These are phyloP conservation scores for Saccostrea echinata DNA, from an alignment of 1,140 invertebrate genomes.

Conservation along the genomic window DNA sequence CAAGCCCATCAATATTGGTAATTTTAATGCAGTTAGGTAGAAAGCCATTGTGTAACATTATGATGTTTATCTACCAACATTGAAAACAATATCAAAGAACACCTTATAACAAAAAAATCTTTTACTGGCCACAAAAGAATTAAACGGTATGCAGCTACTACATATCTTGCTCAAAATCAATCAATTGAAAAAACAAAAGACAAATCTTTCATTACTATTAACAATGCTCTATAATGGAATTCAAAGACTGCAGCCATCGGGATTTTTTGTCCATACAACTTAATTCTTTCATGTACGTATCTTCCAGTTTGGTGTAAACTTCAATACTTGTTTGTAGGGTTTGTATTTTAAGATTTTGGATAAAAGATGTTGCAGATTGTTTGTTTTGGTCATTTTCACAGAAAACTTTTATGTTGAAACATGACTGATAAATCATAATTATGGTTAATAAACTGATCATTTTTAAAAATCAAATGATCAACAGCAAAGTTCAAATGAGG, in stretches of 20 bases:
- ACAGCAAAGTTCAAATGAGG: no score
- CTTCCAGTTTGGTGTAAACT: no score
- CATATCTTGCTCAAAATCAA: not conserved
- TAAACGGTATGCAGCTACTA: not conserved
- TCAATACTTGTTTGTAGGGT: no score
- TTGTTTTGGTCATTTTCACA: no score
- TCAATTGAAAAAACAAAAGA: not conserved
- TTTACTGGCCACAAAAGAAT: not conserved
- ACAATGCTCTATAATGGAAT: not conserved
- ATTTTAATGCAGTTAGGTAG: not conserved
- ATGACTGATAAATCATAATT: no score
- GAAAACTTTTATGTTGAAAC: no score
- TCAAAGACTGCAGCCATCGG: not conserved
- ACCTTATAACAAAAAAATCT: not conserved
- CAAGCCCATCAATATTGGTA: not conserved
- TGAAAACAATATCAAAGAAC: constrained; percentile 15
- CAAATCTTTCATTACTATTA: not conserved
- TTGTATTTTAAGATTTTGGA: no score
- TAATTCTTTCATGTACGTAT: not conserved
- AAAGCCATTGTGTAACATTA: not conserved
- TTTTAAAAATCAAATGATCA: no score
- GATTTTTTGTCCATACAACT: not conserved
- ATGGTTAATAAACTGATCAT: no score
- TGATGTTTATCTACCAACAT: not conserved
- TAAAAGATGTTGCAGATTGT: no score